Evolutionary conservation across 2,888 invertebrate species (phyloP), one percentile per base, ranked within the genome.

Genomic region (Pristionchus mayeri): DNA sequence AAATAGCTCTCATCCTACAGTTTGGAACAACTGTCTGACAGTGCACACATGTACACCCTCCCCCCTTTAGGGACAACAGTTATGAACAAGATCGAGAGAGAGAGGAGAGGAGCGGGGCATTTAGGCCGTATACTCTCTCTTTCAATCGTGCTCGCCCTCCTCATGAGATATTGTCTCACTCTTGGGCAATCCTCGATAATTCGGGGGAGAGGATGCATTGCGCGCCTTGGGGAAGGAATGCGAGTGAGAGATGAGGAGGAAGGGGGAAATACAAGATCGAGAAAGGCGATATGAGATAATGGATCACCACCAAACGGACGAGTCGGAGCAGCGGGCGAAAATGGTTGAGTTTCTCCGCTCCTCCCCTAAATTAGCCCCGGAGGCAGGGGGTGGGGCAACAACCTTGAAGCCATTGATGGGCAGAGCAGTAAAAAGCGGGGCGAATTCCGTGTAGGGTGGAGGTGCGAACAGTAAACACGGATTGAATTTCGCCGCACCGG

Each of bases 61-160:
- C 16, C 67, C 67, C 67, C 67, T 37, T 67, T 34, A 34, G 67
- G 67, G 67, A 67, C 37, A n/a, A n/a, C n/a, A 67, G 67, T 67
- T 67, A 67, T 67, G 67, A 67, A 67, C 67, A 67, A 67, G 67
- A 67, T 34, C 18, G n/a, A 37, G 37, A 40, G n/a, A 67, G 67
- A n/a, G n/a, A n/a, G 67, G 67, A 67, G 67, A 67, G 34, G 37
- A 30, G 63, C 16, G 63, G 67, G 67, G 67, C 67, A 67, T 67
- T 67, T 67, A 67, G 67, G 67, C 67, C 67, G 40, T 67, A 67
- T 67, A 67, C 67, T 67, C 67, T 67, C 67, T 37, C 67, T 67
- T 67, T 67, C 67, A 37, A n/a, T 37, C 37, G 44, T 13, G 44
- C 67, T 63, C 63, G 27, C 63, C 63, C 37, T 67, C 60, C 60